These are phyloP conservation scores for Amphiprion percula DNA, from an alignment of 2,113 vertebrate species.

Conservation along the genomic window DNA sequence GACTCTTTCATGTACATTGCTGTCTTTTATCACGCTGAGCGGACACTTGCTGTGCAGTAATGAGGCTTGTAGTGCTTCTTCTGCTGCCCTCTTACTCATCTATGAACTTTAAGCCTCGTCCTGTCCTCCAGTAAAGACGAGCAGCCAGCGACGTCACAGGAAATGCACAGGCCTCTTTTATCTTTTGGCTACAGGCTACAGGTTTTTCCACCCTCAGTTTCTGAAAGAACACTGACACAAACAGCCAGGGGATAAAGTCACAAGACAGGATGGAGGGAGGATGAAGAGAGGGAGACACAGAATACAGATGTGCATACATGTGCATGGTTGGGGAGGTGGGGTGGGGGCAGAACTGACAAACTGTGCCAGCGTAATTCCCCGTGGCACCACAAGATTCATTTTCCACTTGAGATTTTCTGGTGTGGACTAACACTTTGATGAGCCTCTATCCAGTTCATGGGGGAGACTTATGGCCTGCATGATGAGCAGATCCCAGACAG, in stretches of 20 bases:
- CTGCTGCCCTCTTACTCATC: conserved; percentile 4
- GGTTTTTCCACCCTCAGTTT: conserved; percentile 39
- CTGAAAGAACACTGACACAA: conserved; percentile 53
- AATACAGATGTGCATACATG: conserved; percentile 19
- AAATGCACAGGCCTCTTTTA: conserved; percentile 26
- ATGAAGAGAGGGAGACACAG: background rate
- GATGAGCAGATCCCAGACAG: conserved; percentile 32
- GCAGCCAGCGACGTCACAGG: background rate
- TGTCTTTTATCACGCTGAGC: background rate
- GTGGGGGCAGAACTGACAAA: background rate
- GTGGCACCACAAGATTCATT: conserved; percentile 25
- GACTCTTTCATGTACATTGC: background rate
- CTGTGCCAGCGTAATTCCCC: conserved; percentile 10
- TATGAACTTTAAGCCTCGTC: conserved; percentile 1
- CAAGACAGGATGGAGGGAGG: conserved; percentile 26
- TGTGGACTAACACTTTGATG: background rate
- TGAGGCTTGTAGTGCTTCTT: background rate
- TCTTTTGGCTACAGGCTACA: conserved; percentile 36
- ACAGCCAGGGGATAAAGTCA: conserved; percentile 53
- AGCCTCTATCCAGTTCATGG: conserved; percentile 19
- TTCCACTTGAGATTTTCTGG: conserved; percentile 29
- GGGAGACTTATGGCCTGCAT: conserved; percentile 29
- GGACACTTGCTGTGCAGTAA: conserved; percentile 25
- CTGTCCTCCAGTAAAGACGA: background rate
- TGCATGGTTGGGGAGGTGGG: background rate